These are phyloP conservation scores for Eumacrocentrus americanus DNA, from an alignment of 2,888 invertebrate genomes.

Conservation along the genomic window DNA sequence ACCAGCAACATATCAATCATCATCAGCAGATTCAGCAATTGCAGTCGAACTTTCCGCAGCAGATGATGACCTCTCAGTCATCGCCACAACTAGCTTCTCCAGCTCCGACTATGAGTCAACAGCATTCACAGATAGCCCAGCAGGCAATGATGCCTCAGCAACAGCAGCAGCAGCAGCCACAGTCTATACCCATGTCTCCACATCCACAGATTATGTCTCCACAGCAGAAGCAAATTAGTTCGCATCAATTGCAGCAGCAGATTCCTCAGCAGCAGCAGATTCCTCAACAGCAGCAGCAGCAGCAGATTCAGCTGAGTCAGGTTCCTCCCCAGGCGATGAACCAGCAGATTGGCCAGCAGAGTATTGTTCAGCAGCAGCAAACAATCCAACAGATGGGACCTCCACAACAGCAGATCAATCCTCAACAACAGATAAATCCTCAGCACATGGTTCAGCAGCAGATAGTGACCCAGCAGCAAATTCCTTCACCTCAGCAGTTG, in stretches of 20 bases:
- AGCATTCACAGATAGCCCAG: constrained; percentile 31
- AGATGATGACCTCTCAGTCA: constrained; percentile 26
- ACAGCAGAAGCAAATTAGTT: constrained; percentile 45
- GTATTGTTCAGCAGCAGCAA: constrained; percentile 29
- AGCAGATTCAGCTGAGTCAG: constrained; percentile 37
- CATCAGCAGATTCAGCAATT: constrained; percentile 20
- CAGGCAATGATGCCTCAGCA: constrained; percentile 32
- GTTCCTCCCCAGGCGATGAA: constrained; percentile 37
- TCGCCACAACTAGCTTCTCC: neutral
- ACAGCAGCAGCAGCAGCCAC: constrained; percentile 44
- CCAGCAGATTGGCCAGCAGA: constrained; percentile 32
- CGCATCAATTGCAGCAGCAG: constrained; percentile 55
- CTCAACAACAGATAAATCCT: constrained; percentile 42
- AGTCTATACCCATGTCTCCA: constrained; percentile 53
- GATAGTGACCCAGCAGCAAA: constrained; percentile 43
- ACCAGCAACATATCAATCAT: constrained; percentile 2
- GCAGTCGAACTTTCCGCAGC: constrained; percentile 11
- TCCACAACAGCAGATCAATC: constrained; percentile 42
- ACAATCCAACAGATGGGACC: constrained; percentile 33
- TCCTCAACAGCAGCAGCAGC: constrained; percentile 4
- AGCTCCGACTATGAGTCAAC: neutral
- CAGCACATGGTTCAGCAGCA: constrained; percentile 35
- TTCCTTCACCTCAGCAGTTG: constrained; percentile 63
- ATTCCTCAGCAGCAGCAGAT: constrained; percentile 32
- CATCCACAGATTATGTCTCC: constrained; percentile 50